These are phyloP conservation scores for Drosophila yakuba DNA, from an alignment of 1,140 invertebrate species.

Conservation along the genomic window DNA sequence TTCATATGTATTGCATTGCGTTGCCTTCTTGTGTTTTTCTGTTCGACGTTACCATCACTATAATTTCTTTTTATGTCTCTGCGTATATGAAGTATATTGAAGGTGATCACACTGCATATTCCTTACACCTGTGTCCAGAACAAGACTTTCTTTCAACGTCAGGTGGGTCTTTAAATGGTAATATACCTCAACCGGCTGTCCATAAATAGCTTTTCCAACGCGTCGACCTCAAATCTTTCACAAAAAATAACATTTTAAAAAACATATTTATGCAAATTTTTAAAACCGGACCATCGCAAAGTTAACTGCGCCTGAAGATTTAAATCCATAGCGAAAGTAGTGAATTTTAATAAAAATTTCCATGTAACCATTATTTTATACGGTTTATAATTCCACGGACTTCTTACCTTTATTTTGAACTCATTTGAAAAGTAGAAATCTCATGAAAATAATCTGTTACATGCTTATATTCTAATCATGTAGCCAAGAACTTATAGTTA, in stretches of 20 bases:
- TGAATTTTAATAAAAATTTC: constrained; percentile 1
- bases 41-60: constrained; percentile 33
- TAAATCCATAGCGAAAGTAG: constrained; percentile 21
- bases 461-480: neutral
- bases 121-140: constrained; percentile 56
- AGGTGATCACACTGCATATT: constrained; percentile 61
- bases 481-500: neutral
- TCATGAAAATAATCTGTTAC: neutral
- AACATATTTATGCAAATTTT: constrained; percentile 14
- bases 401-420: neutral
- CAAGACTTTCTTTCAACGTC: constrained; percentile 38
- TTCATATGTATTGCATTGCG: constrained; percentile 19
- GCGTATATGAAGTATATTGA: constrained; percentile 49
- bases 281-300: constrained; percentile 10
- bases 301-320: constrained; percentile 3
- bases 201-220: constrained; percentile 40
- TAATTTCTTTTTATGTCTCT: constrained; percentile 47
- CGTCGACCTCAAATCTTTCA: constrained; percentile 21
- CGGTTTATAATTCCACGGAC: neutral
- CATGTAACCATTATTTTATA: constrained; percentile 9
- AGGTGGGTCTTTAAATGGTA: constrained; percentile 44
- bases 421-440: neutral
- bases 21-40: constrained; percentile 23
- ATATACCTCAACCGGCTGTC: constrained; percentile 26
- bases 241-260: constrained; percentile 10